Evolutionary conservation across 2,888 invertebrate genomes (phyloP).

Genomic region (Limnephilus lunatus): DNA sequence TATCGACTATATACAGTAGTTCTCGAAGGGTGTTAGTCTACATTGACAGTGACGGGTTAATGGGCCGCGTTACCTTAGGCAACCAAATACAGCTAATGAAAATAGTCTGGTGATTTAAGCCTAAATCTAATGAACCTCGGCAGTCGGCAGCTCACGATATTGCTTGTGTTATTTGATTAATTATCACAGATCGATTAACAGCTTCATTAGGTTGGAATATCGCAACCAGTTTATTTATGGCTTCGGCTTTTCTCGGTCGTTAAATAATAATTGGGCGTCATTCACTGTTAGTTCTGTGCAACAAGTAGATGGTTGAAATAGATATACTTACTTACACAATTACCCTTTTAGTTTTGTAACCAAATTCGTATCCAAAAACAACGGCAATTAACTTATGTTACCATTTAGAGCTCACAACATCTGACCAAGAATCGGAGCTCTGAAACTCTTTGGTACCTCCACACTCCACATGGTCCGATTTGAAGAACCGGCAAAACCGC

Average conservation of each 20-base stretch:
- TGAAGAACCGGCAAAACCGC: too few species aligned
- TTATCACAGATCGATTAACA: neutral
- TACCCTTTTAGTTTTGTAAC: too few species aligned
- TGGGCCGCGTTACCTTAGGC: neutral
- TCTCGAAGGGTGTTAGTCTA: neutral
- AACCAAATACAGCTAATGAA: neutral
- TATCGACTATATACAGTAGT: too few species aligned
- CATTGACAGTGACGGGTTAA: neutral
- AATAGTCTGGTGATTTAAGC: neutral
- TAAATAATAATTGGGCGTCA: conserved; percentile 2
- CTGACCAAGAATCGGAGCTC: too few species aligned
- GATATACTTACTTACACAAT: too few species aligned
- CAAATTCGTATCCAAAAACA: too few species aligned
- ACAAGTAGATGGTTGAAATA: neutral
- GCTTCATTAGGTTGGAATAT: neutral
- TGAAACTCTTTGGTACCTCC: too few species aligned
- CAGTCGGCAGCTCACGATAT: neutral
- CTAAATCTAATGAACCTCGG: neutral
- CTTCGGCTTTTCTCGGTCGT: neutral
- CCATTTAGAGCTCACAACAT: too few species aligned
- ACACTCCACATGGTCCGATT: too few species aligned
- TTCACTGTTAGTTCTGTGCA: neutral
- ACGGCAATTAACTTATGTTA: too few species aligned
- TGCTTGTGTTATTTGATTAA: conserved; percentile 2
- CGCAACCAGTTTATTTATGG: neutral